phyloP scores from a whole-genome alignment of 2,888 invertebrate genomes.

The Heliconius sara region DNA sequence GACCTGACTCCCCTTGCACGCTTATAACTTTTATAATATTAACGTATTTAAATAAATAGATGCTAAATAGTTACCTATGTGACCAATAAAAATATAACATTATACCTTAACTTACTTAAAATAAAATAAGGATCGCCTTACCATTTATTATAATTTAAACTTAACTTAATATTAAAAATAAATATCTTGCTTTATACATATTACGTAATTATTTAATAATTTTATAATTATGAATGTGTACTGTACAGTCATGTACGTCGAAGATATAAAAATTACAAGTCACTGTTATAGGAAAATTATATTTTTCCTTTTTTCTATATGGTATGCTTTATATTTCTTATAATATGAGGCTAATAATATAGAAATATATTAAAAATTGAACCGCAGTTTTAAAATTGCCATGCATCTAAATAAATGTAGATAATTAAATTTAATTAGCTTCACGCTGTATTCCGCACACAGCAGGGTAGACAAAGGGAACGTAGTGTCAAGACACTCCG shows the following conservation, averaged over 20 bases:
- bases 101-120: no score
- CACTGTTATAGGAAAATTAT: slow-evolving; percentile 31
- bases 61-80: slow-evolving; percentile 23
- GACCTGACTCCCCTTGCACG: slow-evolving; percentile 58
- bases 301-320: slow-evolving; percentile 29
- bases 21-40: slow-evolving; percentile 51
- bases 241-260: neutral
- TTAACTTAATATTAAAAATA: neutral
- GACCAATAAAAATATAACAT: slow-evolving; percentile 4
- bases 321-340: neutral
- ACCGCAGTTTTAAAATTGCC: neutral
- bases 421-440: no score
- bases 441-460: no score
- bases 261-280: slow-evolving; percentile 26
- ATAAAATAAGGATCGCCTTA: neutral
- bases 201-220: neutral
- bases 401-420: no score
- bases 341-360: neutral
- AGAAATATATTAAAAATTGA: neutral
- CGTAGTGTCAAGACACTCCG: no score
- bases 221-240: neutral
- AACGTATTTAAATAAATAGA: slow-evolving; percentile 40
- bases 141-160: neutral
- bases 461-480: no score
- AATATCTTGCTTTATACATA: neutral